Evolutionary conservation across 2,888 invertebrate species (phyloP), one percentile per base, ranked within the genome.

Genomic region (Acrobasis consociella): DNA sequence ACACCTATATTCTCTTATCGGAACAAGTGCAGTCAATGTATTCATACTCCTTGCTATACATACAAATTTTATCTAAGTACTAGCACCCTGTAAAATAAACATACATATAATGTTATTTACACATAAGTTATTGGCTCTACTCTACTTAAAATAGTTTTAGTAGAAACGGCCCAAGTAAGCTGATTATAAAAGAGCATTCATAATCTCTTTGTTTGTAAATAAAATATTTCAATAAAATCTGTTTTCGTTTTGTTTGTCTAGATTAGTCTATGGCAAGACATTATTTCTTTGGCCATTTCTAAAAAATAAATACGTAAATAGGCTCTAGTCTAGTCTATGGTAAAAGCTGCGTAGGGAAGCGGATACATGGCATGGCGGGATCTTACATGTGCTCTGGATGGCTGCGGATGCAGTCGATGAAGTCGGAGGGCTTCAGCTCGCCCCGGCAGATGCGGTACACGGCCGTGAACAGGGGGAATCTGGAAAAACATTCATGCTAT

Each of bases 341-440:
- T 69, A 68, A 60, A 65, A 78, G 78, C 77, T 77, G 77, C 64
- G 69, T 68, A 73, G 67, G 77, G 72, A 82, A 83, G 83, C 80
- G 75, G 75, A 74, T 76, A 74, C 68, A 79, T 71, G 73, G 72
- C 71, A 71, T 73, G 56, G 56, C 56, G 56, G 69, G 64, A 67
- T 90, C 97, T 97, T 97, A 99, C 98, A 97, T 97, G 95, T 99
- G 99, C 91, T 98, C 98, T 38, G 99, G 99, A 87, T 99, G 99
- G 82, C 96, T 95, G 86, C 97, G 96, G 89, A 99, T 96, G 91
- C 97, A 97, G 82, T 97, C 96, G 77, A 99, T 97, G 87, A 99
- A 95, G 76, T 97, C 95, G 62, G 90, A 87, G 2, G 98, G 95
- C 76, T 95, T 94, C 74, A 98, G 83, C 81, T 97, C 95, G 67